Conservation (phyloP, 2,888 invertebrate species). For the Blastobasis lacticolella region DNA sequence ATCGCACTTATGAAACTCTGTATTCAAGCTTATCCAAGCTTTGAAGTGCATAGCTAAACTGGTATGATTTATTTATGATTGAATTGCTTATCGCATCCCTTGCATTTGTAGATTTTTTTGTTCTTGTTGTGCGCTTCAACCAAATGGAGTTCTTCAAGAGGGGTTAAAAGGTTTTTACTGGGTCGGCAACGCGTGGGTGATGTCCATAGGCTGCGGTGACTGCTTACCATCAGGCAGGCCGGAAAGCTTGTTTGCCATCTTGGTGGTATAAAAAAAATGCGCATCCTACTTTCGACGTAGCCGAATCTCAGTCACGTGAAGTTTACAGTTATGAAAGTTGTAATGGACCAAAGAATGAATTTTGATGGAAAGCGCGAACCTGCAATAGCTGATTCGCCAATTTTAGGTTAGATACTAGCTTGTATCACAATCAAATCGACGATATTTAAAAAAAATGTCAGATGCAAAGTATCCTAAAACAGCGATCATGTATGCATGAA, state of each 20-base stretch:
- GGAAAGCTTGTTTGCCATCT: conserved; percentile 17
- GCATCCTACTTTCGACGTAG: background rate
- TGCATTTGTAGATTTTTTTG: background rate
- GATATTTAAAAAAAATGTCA: no score
- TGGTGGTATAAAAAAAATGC: conserved; percentile 8
- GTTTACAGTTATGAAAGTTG: no score
- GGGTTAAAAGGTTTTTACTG: conserved; percentile 16
- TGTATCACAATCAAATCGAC: no score
- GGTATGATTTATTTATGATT: background rate
- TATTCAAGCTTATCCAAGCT: background rate
- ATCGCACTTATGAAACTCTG: background rate
- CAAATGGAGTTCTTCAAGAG: conserved; percentile 9
- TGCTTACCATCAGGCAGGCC: conserved; percentile 18
- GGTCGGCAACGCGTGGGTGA: no score
- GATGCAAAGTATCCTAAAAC: no score
- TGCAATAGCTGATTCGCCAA: no score
- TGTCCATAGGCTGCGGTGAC: no score
- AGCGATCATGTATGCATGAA: no score
- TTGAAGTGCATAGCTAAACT: background rate
- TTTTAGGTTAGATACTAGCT: no score
- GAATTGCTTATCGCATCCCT: background rate
- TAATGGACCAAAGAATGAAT: no score
- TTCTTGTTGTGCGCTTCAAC: background rate
- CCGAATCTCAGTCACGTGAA: conserved; percentile 2
- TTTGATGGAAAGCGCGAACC: no score